phyloP scores from a whole-genome alignment of 2,113 vertebrate species.

The Platysternon megacephalum region DNA sequence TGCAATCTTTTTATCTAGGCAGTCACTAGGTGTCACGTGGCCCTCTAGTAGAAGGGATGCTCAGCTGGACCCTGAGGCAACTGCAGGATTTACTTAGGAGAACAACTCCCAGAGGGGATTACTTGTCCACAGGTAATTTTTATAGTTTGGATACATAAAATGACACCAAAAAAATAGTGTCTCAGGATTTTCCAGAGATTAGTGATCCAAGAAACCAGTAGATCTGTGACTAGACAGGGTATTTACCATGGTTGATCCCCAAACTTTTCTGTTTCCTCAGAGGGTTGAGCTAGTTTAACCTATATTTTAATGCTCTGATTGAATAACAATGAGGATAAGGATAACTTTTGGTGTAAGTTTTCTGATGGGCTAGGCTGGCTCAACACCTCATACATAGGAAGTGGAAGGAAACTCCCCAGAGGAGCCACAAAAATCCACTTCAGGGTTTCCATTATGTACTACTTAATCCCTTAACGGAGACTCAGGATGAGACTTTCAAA shows the following conservation, averaged over 20 bases:
- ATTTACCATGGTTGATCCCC: background rate
- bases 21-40: slow-evolving; percentile 78
- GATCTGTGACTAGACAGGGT: background rate
- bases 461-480: slow-evolving; percentile 1
- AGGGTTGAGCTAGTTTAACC: background rate
- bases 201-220: background rate
- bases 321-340: background rate
- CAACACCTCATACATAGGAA: background rate
- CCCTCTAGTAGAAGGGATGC: slow-evolving; percentile 81
- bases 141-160: slow-evolving; percentile 73
- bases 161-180: slow-evolving; percentile 49
- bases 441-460: background rate
- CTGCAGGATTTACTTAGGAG: slow-evolving; percentile 79
- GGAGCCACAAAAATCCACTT: background rate
- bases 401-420: background rate
- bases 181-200: slow-evolving; percentile 43
- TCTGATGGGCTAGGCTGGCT: background rate
- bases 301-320: background rate
- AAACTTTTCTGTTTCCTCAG: background rate
- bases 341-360: background rate
- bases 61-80: slow-evolving; percentile 78
- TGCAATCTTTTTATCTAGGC: slow-evolving; percentile 80
- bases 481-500: slow-evolving; percentile 48
- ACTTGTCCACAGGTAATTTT: slow-evolving; percentile 80
- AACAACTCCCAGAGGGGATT: slow-evolving; percentile 75